A percentile compares a stretch with the other conserved stretches of the same genome.
Evolutionary conservation across 2,113 vertebrate species (phyloP).

Genomic region (Boleophthalmus pectinirostris): DNA sequence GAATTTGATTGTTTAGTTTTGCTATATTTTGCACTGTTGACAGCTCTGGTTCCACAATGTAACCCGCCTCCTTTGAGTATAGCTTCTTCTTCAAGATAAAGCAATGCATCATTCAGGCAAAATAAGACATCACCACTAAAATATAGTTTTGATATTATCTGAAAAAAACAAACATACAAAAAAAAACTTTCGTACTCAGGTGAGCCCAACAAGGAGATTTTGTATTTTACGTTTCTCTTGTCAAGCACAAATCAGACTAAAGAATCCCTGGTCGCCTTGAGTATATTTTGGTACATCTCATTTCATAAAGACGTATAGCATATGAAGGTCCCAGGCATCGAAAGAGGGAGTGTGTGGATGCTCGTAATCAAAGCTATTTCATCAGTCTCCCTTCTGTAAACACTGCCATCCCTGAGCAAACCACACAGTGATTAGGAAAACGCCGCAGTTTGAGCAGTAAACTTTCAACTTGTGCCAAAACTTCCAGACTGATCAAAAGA

Average conservation of each 20-base stretch:
- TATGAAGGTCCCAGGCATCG: slow-evolving; percentile 42
- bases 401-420: slow-evolving; percentile 65
- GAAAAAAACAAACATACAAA: slow-evolving; percentile 23
- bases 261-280: slow-evolving; percentile 36
- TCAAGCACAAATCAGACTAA: slow-evolving; percentile 47
- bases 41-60: slow-evolving; percentile 9
- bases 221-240: slow-evolving; percentile 43
- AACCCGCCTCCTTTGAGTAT: slow-evolving; percentile 26
- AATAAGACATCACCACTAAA: not conserved
- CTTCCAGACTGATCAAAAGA: slow-evolving; percentile 61
- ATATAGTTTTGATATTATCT: not conserved
- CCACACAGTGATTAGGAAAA: slow-evolving; percentile 65
- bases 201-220: slow-evolving; percentile 37
- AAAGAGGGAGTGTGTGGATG: slow-evolving; percentile 44
- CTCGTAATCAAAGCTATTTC: slow-evolving; percentile 69
- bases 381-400: slow-evolving; percentile 70
- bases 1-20: slow-evolving; percentile 8
- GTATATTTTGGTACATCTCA: slow-evolving; percentile 47
- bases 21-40: slow-evolving; percentile 28
- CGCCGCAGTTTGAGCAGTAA: slow-evolving; percentile 48
- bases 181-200: slow-evolving; percentile 18
- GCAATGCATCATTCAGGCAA: not conserved
- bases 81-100: slow-evolving; percentile 13
- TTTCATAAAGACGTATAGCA: slow-evolving; percentile 41
- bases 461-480: slow-evolving; percentile 68